Conservation (phyloP, 2,888 invertebrate species). For the Kryphioiulus occultus region DNA sequence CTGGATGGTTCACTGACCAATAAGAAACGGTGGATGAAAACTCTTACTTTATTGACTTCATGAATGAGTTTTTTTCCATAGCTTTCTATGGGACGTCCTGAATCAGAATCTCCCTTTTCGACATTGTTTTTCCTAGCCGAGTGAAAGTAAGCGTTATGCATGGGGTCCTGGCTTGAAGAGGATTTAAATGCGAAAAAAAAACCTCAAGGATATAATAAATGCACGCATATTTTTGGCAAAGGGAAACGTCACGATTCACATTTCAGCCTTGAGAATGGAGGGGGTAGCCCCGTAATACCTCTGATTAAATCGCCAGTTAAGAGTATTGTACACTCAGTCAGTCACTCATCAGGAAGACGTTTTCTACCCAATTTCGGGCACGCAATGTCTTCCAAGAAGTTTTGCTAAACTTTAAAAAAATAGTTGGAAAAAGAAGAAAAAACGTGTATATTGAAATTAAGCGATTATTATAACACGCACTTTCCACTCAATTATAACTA, state of each 20-base stretch:
- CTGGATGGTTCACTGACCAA: constrained; percentile 36
- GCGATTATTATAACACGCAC: not conserved
- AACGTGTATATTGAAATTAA: not conserved
- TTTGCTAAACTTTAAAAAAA: not conserved
- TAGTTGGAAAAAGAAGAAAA: not conserved
- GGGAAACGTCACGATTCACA: constrained; percentile 27
- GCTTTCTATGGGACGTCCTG: constrained; percentile 27
- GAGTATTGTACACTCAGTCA: constrained; percentile 22
- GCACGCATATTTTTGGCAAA: constrained; percentile 35
- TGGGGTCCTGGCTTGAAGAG: constrained; percentile 36
- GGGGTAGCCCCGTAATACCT: constrained; percentile 27
- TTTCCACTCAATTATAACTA: not conserved
- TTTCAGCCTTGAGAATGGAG: constrained; percentile 28
- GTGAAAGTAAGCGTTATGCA: constrained; percentile 36
- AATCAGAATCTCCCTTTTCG: constrained; percentile 10
- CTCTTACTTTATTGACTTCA: constrained; percentile 27
- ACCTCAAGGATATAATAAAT: constrained; percentile 24
- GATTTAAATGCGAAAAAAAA: constrained; percentile 18
- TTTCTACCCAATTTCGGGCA: not conserved
- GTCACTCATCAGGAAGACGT: constrained; percentile 32
- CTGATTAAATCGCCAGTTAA: constrained; percentile 32
- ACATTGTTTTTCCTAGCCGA: not conserved
- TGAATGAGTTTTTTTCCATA: not conserved
- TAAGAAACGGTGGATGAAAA: constrained; percentile 37
- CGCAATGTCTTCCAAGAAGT: not conserved